phyloP scores from a whole-genome alignment of 2,113 vertebrate species.

The Ageneiosus marmoratus region DNA sequence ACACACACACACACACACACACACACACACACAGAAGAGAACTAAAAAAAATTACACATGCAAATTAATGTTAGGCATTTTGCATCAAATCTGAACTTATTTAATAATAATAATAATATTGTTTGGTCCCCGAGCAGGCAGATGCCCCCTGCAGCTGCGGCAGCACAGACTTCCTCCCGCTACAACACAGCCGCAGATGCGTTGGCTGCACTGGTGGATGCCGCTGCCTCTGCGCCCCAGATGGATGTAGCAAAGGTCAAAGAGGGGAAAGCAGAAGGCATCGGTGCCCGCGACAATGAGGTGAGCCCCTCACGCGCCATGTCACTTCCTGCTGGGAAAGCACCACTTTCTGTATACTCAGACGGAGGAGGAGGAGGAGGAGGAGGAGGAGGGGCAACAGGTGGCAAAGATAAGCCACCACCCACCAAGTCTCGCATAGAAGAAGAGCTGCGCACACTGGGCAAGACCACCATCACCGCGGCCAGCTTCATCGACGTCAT shows the following conservation, averaged over 20 bases:
- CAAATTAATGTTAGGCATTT: background rate
- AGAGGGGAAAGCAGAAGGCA: slow-evolving; percentile 84
- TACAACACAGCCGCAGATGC: slow-evolving; percentile 94
- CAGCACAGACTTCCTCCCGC: slow-evolving; percentile 82
- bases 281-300: slow-evolving; percentile 78
- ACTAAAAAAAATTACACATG: background rate
- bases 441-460: slow-evolving; percentile 93
- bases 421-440: slow-evolving; percentile 94
- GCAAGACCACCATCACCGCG: slow-evolving; percentile 97
- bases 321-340: slow-evolving; percentile 77
- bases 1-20: background rate
- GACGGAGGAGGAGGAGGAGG: slow-evolving; percentile 68
- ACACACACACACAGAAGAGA: background rate
- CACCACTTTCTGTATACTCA: slow-evolving; percentile 80
- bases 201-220: slow-evolving; percentile 91
- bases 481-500: slow-evolving; percentile 99
- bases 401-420: slow-evolving; percentile 87
- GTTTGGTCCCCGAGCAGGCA: slow-evolving; percentile 26
- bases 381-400: slow-evolving; percentile 51
- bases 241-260: slow-evolving; percentile 93
- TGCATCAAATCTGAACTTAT: background rate
- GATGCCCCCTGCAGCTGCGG: slow-evolving; percentile 57
- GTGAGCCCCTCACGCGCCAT: slow-evolving; percentile 67
- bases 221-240: slow-evolving; percentile 89
- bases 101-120: no score